phyloP scores from a whole-genome alignment of 2,113 vertebrate genomes.

The Litocranius walleri region DNA sequence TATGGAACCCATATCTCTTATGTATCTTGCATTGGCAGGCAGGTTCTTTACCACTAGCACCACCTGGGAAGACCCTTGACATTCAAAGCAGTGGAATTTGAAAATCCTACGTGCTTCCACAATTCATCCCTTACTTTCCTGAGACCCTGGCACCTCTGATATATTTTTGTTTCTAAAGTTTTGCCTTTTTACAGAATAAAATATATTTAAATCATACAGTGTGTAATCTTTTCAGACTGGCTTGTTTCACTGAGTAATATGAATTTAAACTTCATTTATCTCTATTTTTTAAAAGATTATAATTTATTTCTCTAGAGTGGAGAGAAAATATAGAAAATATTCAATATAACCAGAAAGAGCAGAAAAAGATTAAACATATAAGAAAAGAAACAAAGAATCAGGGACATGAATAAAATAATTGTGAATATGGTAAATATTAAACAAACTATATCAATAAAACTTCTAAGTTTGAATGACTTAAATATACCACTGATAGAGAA shows the following conservation, averaged over 20 bases:
- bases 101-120: background rate
- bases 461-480: background rate
- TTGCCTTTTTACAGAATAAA: background rate
- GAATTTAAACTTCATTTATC: background rate
- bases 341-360: background rate
- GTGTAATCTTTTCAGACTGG: background rate
- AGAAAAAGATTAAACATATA: background rate
- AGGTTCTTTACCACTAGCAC: background rate
- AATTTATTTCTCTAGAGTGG: background rate
- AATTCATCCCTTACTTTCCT: background rate
- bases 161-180: background rate
- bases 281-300: background rate
- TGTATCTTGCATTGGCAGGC: background rate
- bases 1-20: background rate
- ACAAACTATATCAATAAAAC: background rate
- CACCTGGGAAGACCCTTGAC: background rate
- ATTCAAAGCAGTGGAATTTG: background rate
- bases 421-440: background rate
- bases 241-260: background rate
- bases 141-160: background rate
- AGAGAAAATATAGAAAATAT: background rate
- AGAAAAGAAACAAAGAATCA: background rate
- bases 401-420: background rate
- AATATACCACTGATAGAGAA: background rate
- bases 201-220: background rate